Percentiles rank a stretch among this genome's conserved stretches.
These are phyloP conservation scores for Henricia sp. DNA, from an alignment of 53 echinoderm and acorn worm genomes.

Conservation along the genomic window DNA sequence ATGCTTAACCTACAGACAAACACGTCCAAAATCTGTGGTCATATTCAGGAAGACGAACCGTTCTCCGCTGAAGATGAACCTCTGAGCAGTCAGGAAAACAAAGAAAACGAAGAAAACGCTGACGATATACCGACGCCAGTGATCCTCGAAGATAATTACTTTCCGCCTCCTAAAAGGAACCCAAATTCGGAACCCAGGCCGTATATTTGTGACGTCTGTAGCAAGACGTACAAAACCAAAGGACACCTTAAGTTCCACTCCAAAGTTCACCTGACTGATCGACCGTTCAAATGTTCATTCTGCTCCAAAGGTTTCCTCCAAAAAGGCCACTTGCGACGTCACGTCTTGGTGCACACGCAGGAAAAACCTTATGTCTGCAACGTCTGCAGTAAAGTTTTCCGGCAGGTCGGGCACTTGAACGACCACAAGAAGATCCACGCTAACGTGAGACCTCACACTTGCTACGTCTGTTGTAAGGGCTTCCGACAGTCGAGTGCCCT, in stretches of 20 bases:
- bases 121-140: neutral
- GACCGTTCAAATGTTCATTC: constrained; percentile 40
- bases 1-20: constrained; percentile 46
- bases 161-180: too few relatives aligned
- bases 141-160: too few relatives aligned
- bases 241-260: constrained; percentile 41
- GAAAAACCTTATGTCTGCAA: constrained; percentile 45
- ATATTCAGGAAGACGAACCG: constrained; percentile 24
- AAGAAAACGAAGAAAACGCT: neutral
- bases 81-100: constrained; percentile 10
- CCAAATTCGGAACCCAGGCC: neutral
- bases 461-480: constrained; percentile 53
- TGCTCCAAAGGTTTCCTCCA: constrained; percentile 44
- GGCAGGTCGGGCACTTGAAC: constrained; percentile 47
- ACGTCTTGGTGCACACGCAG: constrained; percentile 37
- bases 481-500: constrained; percentile 60
- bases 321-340: constrained; percentile 44
- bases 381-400: constrained; percentile 46
- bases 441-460: constrained; percentile 39
- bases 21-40: constrained; percentile 48
- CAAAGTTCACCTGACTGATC: constrained; percentile 29
- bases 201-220: constrained; percentile 2
- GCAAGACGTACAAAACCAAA: constrained; percentile 43
- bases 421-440: constrained; percentile 58
- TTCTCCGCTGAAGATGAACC: neutral